A percentile compares a stretch with the other conserved stretches of the same genome.
Conservation (phyloP, 2,113 vertebrate genomes). For the Podilymbus podiceps region DNA sequence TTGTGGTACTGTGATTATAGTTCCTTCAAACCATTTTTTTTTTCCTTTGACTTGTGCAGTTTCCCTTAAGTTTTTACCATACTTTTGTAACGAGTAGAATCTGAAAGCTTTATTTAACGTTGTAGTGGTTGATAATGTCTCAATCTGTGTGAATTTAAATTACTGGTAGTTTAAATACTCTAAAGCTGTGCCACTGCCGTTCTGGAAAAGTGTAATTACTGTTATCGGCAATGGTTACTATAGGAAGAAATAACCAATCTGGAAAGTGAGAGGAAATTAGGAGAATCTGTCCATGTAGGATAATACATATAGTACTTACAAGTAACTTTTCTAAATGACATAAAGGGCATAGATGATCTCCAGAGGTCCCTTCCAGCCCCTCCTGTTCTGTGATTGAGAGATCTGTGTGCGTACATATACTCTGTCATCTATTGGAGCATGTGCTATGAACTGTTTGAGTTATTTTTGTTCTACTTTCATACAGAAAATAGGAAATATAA, state of each 20-base stretch:
- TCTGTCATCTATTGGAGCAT: not conserved
- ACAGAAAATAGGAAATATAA: conserved; percentile 40
- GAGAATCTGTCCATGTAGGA: not conserved
- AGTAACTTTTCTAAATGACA: not conserved
- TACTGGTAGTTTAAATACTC: not conserved
- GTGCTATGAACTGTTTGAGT: not conserved
- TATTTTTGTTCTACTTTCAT: conserved; percentile 49
- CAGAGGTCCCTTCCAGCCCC: too few species aligned
- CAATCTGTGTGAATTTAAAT: not conserved
- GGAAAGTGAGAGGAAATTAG: not conserved
- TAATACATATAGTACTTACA: not conserved
- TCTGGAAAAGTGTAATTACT: not conserved
- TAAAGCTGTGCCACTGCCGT: not conserved
- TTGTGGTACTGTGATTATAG: not conserved
- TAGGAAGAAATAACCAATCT: not conserved
- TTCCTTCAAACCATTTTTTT: not conserved
- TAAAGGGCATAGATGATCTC: not conserved
- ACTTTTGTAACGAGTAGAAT: not conserved
- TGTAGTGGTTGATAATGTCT: not conserved
- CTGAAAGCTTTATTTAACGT: not conserved
- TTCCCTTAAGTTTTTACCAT: not conserved
- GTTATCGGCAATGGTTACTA: accelerated
- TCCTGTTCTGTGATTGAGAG: not conserved
- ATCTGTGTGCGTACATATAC: not conserved
- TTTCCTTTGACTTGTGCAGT: not conserved